Evolutionary conservation across 2,113 vertebrate genomes (phyloP), one percentile per base, ranked within the genome.

Genomic region (Synodontis membranacea): DNA sequence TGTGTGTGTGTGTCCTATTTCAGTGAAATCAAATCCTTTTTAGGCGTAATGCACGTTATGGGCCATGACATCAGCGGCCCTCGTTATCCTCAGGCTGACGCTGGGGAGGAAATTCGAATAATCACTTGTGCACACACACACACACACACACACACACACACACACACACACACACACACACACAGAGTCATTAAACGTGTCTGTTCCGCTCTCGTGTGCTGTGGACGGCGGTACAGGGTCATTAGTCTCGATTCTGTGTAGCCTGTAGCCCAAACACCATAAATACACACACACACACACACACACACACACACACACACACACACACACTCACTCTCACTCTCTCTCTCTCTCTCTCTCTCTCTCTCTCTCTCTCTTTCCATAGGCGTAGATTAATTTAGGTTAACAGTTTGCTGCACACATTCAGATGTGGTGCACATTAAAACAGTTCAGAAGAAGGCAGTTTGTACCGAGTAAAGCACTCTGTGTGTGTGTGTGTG

Each of bases 91-190:
- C 76, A 88, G 88, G 42, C 85, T 72, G 64, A 52, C 87, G 11
- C 88, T 89, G 84, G 89, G 91, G 86, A 84, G 90, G 92, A 91
- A 91, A 88, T 91, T 91, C 90, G 89, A 92, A 91, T 93, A 92
- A 92, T 92, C 83, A 86, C 83, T 48, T 28, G 25, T 19, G 62
- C 52, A 34, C 84, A 68, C 60, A 76, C 50, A 78, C 48, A 31
- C 70, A 86, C 80, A 34, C 74, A 88, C 89, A 89, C 86, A 85
- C 70, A 83, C 82, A 86, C 86, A 89, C 72, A 86, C 74, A 72
- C 80, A 88, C 42, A 52, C 72, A 83, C 80, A 34, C 68, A 87
- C 88, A 89, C 87, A 85, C 75, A 84, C 79, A 87, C 86, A 89
- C 79, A 86, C 50, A 68, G 58, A 88, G 90, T 90, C 88, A 85